These are phyloP conservation scores for Stratiomys singularior DNA, from an alignment of 2,888 invertebrate species.

Conservation along the genomic window DNA sequence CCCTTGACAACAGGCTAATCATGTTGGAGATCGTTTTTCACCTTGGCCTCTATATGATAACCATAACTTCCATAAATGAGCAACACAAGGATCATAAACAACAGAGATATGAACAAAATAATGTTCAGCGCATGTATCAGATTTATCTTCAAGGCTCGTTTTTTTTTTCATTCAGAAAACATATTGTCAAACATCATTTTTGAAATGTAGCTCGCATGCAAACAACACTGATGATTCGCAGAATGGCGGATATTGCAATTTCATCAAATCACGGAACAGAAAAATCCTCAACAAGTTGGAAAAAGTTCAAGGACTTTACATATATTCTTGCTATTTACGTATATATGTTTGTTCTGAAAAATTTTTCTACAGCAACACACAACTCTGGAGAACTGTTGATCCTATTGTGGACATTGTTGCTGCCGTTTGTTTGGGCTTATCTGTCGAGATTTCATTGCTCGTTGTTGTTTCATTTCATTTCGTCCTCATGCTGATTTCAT, in stretches of 20 bases:
- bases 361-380: too few species aligned
- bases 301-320: slow-evolving; percentile 30
- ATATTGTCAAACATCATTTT: too few species aligned
- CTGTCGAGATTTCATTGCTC: background rate
- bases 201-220: too few species aligned
- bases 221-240: too few species aligned
- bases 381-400: too few species aligned
- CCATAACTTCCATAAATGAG: background rate
- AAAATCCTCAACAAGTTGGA: background rate
- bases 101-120: background rate
- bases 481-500: background rate
- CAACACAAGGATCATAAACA: background rate
- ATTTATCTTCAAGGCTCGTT: background rate
- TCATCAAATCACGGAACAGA: background rate
- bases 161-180: too few species aligned
- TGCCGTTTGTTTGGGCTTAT: background rate
- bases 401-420: background rate
- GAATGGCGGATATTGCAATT: background rate
- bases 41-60: too few species aligned
- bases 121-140: background rate
- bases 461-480: background rate
- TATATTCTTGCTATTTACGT: background rate
- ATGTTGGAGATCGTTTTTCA: too few species aligned
- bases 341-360: background rate
- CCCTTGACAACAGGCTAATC: too few species aligned